phyloP scores from a whole-genome alignment of 1,140 invertebrate genomes.

The Charaxes varanes region DNA sequence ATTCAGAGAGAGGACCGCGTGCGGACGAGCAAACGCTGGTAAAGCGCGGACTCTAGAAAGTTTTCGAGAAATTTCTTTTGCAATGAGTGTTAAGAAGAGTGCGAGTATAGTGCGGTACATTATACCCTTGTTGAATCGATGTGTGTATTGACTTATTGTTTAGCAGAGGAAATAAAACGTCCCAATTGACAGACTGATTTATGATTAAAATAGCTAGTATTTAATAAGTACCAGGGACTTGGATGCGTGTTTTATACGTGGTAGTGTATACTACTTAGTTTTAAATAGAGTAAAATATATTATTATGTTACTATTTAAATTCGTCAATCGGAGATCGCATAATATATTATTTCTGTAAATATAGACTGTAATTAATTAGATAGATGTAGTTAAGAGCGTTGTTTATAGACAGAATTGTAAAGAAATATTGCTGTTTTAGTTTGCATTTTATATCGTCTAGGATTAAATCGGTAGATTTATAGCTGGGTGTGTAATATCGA shows the following conservation, averaged over 20 bases:
- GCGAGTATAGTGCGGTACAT: constrained; percentile 44
- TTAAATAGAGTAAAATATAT: constrained; percentile 68
- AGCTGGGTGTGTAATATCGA: constrained; percentile 54
- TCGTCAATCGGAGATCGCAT: constrained; percentile 63
- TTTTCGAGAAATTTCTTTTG: constrained; percentile 15
- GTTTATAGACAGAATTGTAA: constrained; percentile 66
- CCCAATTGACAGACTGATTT: constrained; percentile 73
- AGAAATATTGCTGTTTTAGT: constrained; percentile 71
- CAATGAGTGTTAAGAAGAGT: constrained; percentile 24
- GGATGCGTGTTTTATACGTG: constrained; percentile 72
- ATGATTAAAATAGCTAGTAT: constrained; percentile 61
- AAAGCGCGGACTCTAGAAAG: constrained; percentile 19
- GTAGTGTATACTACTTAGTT: constrained; percentile 69
- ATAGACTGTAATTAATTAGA: constrained; percentile 52
- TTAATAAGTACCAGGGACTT: constrained; percentile 63
- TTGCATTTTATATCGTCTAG: constrained; percentile 71
- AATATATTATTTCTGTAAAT: constrained; percentile 72
- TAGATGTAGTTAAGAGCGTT: constrained; percentile 45
- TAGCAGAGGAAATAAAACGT: constrained; percentile 71
- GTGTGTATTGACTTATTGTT: constrained; percentile 64
- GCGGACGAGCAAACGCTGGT: constrained; percentile 5
- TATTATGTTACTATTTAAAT: constrained; percentile 67
- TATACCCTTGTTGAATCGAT: constrained; percentile 51
- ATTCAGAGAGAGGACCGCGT: neutral
- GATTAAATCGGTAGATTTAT: constrained; percentile 44